phyloP scores from a whole-genome alignment of 2,888 invertebrate genomes.

The Bugula neritina region DNA sequence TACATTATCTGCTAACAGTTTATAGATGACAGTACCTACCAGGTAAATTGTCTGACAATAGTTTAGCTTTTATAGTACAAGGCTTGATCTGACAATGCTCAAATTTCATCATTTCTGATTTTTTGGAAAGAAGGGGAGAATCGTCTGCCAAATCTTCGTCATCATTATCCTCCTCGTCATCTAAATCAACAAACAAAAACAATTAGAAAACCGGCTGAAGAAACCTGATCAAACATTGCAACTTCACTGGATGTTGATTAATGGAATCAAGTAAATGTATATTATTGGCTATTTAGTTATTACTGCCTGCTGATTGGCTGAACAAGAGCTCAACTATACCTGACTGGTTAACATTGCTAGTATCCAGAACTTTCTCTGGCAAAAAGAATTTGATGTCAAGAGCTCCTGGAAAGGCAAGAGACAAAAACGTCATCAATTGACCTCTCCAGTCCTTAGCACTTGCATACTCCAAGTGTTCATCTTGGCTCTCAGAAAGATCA shows the following conservation, averaged over 20 bases:
- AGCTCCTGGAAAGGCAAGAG: neutral
- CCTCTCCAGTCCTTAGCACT: conserved; percentile 10
- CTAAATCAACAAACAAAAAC: neutral
- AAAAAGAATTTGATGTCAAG: conserved; percentile 1
- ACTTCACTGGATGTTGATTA: no score
- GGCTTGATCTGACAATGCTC: conserved; percentile 23
- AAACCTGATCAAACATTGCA: no score
- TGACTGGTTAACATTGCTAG: conserved; percentile 2
- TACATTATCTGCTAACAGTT: neutral
- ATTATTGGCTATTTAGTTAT: no score
- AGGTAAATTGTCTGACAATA: neutral
- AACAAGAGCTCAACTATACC: no score
- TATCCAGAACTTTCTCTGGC: conserved; percentile 21
- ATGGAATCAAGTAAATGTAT: no score
- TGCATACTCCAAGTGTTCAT: neutral
- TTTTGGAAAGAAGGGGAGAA: no score
- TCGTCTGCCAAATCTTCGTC: conserved; percentile 6
- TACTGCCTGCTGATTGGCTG: neutral
- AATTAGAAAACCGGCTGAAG: neutral
- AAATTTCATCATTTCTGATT: no score
- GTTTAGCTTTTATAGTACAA: neutral
- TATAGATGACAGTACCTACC: neutral
- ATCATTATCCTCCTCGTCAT: conserved; percentile 10
- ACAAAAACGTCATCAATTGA: neutral
- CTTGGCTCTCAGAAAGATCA: neutral